Base-by-base conservation (phyloP, 2,113 vertebrate species). In the Bostrychus sinensis region DNA sequence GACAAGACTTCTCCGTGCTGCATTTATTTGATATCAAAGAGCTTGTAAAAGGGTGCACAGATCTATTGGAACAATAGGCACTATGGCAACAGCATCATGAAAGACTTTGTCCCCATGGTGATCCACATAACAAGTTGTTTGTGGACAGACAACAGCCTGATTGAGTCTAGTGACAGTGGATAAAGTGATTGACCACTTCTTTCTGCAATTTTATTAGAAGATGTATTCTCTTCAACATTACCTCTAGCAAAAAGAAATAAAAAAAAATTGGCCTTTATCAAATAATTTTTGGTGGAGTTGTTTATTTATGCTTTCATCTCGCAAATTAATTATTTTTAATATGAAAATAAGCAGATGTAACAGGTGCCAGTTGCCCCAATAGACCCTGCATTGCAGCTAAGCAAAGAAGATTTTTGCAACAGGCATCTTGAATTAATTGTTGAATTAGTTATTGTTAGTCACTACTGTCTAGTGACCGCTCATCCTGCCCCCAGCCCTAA, bases 71-170 rank as follows among this genome's bases (percentile, higher is more conserved):
- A 87, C 85, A 90, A 87, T 68, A 66, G 82, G 34, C 28, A 59
- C 81, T 82, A 91, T 91, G 90, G 89, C 86, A 91, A 92, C 92
- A 43, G 79, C 82, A 80, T 86, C 78, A 83, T 85, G 74, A 91
- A 89, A 89, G 83, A 74, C 75, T 66, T 69, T 42, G 83, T 90
- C 70, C 37, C 91, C 88, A 91, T 92, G 90, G 87, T 43, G 80
- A 91, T 75, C 55, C 28, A 71, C 75, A 60, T 80, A 78, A 77
- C 63, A 80, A 87, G 80, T 70, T 67, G 68, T 71, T 81, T 65
- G 71, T 77, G 69, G 75, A 78, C 66, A 66, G 66, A 16, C 23
- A 46, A 48, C 4, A 22, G 22, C 45, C 45, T 51, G 48, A 51
- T 51, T 51, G 48, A 51, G 25, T 28, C 48, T 26, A 12, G 37